These are phyloP conservation scores for Amphilophus citrinellus DNA, from an alignment of 2,113 vertebrate species.

Conservation along the genomic window DNA sequence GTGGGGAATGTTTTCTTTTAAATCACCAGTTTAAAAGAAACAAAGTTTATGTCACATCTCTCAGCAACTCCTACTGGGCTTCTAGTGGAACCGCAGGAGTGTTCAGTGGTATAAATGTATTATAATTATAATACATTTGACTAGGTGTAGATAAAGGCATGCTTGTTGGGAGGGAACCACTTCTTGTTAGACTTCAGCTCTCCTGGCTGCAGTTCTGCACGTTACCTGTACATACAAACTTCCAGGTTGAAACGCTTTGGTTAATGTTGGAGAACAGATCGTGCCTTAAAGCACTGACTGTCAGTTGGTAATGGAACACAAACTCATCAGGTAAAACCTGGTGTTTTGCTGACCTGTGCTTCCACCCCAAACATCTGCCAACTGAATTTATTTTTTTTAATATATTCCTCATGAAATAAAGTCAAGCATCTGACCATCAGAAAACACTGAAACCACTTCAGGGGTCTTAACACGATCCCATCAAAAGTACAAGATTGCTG, in stretches of 20 bases:
- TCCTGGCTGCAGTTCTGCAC: too few relatives aligned
- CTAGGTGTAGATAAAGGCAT: neutral
- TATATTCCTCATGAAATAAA: neutral
- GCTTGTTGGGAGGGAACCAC: neutral
- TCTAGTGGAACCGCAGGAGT: neutral
- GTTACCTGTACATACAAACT: neutral
- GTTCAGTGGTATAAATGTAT: neutral
- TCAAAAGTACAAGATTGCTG: neutral
- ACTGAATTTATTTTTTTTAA: neutral
- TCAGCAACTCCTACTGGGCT: neutral
- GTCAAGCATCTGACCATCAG: neutral
- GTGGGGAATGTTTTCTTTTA: accelerated
- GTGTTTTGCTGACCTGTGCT: neutral
- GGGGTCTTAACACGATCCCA: neutral
- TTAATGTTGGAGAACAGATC: too few relatives aligned
- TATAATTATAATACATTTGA: neutral
- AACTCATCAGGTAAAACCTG: too few relatives aligned
- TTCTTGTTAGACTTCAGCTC: neutral
- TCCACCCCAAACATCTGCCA: neutral
- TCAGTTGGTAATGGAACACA: too few relatives aligned
- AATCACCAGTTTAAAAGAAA: neutral
- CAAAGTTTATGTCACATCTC: neutral
- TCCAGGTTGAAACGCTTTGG: neutral
- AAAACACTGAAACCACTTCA: neutral
- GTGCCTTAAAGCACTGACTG: too few relatives aligned